Base-by-base conservation (phyloP, 2,113 vertebrate genomes). In the Ceyx melanurus region DNA sequence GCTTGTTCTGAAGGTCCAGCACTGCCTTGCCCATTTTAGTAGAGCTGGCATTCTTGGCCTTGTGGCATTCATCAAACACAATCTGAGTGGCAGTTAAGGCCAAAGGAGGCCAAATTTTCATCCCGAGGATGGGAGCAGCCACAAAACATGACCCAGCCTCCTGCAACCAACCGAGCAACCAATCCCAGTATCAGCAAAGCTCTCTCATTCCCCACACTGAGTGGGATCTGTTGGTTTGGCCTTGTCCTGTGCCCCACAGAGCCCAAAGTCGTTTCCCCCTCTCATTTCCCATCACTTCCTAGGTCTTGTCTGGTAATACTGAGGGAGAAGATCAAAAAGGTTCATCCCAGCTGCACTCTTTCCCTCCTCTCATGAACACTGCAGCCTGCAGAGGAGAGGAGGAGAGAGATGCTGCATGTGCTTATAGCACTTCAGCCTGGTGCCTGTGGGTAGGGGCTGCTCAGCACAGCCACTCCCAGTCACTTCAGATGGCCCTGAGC, bases 21-120 rank as follows among this genome's bases (percentile, higher is more conserved):
- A 99, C 99, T 2, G 99, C 99, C 97, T 99, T 99, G 96, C 99
- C 99, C 98, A 99, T 99, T 97, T 99, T 99, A 74, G 99, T 99
- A 73, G 98, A 99, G 46, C 98, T 98, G 93, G 99, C 99, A 0
- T 99, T 99, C 97, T 99, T 99, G 97, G 99, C 99, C 98, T 99
- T 99, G 98, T 99, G 99, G 97, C 99, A 99, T 98, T 99, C 99
- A 10, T 99, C 99, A 84, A 99, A 99, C 92, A 99, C 98, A 33
- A 99, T 99, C 99, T 99, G 92, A 8, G 14, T 0, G 11, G 17
- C 31, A 25, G 77, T 94, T 75, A 93, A 97, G 92, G 95, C 85
- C 46, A 93, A 75, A 61, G 33, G 37, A 35, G 33, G 33, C 33
- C 33, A 35, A 35, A 35, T 35, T 71, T 40, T 31, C 56, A 57